Base-by-base conservation (phyloP, 2,888 invertebrate species). In the Itoplectis maculator region DNA sequence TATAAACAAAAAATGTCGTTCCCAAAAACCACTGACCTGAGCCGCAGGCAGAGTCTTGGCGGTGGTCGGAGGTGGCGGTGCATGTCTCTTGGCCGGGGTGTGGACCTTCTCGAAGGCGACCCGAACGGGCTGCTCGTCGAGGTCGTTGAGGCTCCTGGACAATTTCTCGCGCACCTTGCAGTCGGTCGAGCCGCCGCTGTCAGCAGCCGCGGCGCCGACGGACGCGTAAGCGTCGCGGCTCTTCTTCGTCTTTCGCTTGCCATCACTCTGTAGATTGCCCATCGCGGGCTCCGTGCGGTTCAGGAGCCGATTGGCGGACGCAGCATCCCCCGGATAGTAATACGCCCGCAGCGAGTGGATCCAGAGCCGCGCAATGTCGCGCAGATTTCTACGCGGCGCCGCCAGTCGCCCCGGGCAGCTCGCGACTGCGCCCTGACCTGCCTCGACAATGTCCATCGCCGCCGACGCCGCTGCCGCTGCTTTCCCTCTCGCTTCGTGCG, bases 211-310 rank as follows among this genome's bases (percentile, higher is more conserved):
- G 9, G 80, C 65, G 70, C 77, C 69, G 63, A 83, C 66, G 66
- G 79, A 68, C 18, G 82, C 80, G 37, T 37, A 37, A 45, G 85
- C 56, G 29, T 84, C 88, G 74, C 85, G 88, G 59, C 76, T 77
- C 73, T 87, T 89, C 81, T 87, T 90, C 40, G 82, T 87, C 74
- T 88, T 91, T 79, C 88, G 90, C 76, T 90, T 91, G 0, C 87
- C 89, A 51, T 92, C 92, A 82, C 91, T 91, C 84, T 93, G 93
- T 59, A 92, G 86, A 83, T 93, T 93, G 37, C 93, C 93, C 93
- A 93, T 93, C 29, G 29, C 82, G 70, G 83, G 81, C 37, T 80
- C 47, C 15, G 70, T 15, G 8, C 23, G 35, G 23, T 45, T 81
- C 47, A 76, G n/a, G n/a, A n/a, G 37, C 15, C 63, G 35, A 69